These are phyloP conservation scores for Bettongia penicillata DNA, from an alignment of 2,113 vertebrate species.

Conservation along the genomic window DNA sequence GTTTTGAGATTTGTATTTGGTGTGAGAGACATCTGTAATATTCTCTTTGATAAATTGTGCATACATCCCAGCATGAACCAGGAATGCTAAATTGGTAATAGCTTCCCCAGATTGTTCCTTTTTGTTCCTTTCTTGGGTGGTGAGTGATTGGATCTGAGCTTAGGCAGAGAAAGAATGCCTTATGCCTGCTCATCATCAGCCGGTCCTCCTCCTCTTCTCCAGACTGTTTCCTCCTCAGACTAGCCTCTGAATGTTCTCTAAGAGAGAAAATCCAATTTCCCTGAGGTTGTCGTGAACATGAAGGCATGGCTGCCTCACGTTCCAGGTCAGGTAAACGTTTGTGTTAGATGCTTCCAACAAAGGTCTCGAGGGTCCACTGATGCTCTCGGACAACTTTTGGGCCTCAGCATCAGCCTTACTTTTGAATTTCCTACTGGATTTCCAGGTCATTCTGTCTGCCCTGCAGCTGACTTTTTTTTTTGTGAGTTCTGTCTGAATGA, in stretches of 20 bases:
- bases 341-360: background rate
- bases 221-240: background rate
- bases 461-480: background rate
- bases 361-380: background rate
- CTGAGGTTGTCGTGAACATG: background rate
- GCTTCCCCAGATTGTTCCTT: background rate
- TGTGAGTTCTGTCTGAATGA: background rate
- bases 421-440: background rate
- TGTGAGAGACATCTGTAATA: background rate
- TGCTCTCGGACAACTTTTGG: background rate
- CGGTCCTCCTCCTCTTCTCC: background rate
- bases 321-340: background rate
- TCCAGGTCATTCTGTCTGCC: background rate
- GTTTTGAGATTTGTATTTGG: background rate
- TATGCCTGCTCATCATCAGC: background rate
- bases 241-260: background rate
- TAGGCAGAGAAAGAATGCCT: background rate
- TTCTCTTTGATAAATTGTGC: background rate
- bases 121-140: fast-evolving
- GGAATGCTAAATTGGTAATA: background rate
- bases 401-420: background rate
- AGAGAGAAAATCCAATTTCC: background rate
- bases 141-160: background rate
- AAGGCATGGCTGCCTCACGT: background rate
- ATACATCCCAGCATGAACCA: background rate